Evolutionary conservation across 1,140 invertebrate genomes (phyloP), one percentile per base, ranked within the genome.

Genomic region (Physella acuta): DNA sequence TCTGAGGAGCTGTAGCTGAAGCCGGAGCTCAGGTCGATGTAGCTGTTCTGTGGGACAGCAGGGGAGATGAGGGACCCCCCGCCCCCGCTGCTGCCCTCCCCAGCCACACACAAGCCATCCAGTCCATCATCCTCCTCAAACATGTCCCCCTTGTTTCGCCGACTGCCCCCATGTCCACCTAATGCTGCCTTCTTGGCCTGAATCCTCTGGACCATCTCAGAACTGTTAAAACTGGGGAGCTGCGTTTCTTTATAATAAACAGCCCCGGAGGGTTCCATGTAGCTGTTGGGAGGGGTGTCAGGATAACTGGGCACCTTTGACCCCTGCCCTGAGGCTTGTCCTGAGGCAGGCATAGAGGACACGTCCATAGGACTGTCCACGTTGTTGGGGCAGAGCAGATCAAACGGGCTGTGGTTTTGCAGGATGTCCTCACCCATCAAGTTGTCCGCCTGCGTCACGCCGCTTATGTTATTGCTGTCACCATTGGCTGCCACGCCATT

Each of bases 191-290:
- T 76, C 58, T 78, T 81, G 30, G 73, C 70, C 28, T 79, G 71
- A 30, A 84, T 80, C 36, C 73, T 75, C 56, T 81, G 69, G 39
- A 82, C 79, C 80, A 82, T 82, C 44, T 83, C 82, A 26, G 77
- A 76, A 69, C 71, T 83, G 72, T 82, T 82, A 64, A 83, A 81
- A 69, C 81, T 83, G 11, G 82, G 82, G 5, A 83, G 70, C 59
- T 75, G 63, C 28, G 75, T 72, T 51, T 74, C 67, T 39, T 79
- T 76, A 20, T 69, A 70, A 14, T 70, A 53, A n/a, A 68, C 61
- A 3, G 51, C 24, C 11, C 72, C 71, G 1, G 70, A 73, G 17
- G 73, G 39, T 28, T 81, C 79, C 69, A 79, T 76, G 30, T 74
- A 72, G 44, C 81, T 82, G 63, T 82, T 82, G n/a, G 77, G 78